Evolutionary conservation across 2,113 vertebrate genomes (phyloP), one percentile per base, ranked within the genome.

Genomic region (Chunga burmeisteri): DNA sequence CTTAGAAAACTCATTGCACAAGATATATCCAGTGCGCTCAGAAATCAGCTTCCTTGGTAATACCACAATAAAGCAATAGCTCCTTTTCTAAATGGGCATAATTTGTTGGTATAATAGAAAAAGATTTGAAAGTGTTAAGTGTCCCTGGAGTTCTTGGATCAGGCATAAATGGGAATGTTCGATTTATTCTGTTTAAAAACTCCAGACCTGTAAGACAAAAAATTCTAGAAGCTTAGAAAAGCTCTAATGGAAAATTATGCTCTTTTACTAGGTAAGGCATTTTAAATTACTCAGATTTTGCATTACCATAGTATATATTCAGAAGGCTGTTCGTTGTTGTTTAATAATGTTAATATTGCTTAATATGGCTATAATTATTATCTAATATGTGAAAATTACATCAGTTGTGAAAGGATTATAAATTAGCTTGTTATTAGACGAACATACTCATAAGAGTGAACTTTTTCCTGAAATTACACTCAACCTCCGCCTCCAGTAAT

Each of bases 331-430:
- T 95, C 71, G 44, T 67, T 92, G 84, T 56, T 95, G 85, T 92
- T 93, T 88, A 96, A 92, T 88, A 93, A 93, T 68, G 52, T 92
- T 96, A 94, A 91, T 91, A 89, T 66, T 90, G 84, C 95, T 91
- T 85, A 95, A 96, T 95, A 85, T 66, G 70, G 93, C 73, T 91
- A 10, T 89, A 94, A 93, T 94, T 89, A 92, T 67, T 91, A 92
- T 50, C 81, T 91, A 95, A 82, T 95, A 87, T 53, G 53, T 90
- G 84, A 93, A 80, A 96, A 95, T 88, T 40, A 27, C 42, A 83
- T 91, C 21, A 14, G 13, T 81, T 94, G 74, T 91, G 84, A 86
- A 89, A 94, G 29, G 55, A 68, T 70, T 94, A 38, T 82, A 85
- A 94, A 96, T 88, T 73, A 90, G 38, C 58, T 95, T 85, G 42